These are phyloP conservation scores for Cyprinus carpio DNA, from an alignment of 2,113 vertebrate genomes.

Conservation along the genomic window DNA sequence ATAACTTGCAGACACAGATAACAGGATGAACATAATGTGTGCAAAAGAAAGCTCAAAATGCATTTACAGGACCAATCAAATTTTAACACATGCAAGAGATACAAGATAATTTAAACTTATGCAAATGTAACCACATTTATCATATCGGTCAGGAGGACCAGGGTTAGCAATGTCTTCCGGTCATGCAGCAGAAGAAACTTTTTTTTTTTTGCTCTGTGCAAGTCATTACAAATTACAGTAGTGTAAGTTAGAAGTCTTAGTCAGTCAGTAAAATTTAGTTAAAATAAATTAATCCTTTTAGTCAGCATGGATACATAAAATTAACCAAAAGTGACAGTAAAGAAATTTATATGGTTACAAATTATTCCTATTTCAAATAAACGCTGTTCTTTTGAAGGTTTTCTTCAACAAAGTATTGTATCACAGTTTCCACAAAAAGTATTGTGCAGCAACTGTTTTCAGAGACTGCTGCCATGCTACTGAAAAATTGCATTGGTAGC, in stretches of 20 bases:
- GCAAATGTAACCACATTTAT: neutral
- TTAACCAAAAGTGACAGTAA: no score
- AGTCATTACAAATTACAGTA: neutral
- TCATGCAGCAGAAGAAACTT: neutral
- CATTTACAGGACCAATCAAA: neutral
- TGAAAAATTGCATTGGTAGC: neutral
- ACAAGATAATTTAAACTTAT: neutral
- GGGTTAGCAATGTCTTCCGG: neutral
- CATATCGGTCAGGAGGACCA: neutral
- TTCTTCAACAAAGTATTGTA: no score
- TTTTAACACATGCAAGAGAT: neutral
- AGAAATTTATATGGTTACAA: no score
- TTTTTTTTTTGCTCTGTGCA: neutral
- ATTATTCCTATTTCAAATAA: no score
- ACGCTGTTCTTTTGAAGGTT: no score
- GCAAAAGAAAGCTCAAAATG: neutral
- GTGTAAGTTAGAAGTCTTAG: neutral
- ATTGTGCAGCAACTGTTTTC: no score
- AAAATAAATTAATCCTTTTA: neutral
- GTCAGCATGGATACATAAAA: no score
- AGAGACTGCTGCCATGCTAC: neutral
- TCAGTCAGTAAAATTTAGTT: neutral
- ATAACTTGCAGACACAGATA: neutral
- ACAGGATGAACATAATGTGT: neutral
- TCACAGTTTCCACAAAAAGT: no score